A percentile compares a stretch with the other conserved stretches of the same genome.
These are phyloP conservation scores for Phycodurus eques DNA, from an alignment of 2,113 vertebrate species.

Conservation along the genomic window DNA sequence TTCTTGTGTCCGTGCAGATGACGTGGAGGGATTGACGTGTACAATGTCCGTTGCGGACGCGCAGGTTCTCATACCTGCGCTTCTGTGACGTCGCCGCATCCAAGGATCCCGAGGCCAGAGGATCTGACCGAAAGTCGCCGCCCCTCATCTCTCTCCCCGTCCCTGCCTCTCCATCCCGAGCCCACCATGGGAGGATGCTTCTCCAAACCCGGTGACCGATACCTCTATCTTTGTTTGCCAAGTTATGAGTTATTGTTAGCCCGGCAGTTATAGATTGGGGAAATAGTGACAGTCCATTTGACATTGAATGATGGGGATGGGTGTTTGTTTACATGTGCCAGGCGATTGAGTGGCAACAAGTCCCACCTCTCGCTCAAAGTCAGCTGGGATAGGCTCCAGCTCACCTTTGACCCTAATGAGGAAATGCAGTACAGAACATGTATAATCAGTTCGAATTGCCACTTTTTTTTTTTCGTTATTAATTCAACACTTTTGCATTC, in stretches of 20 bases:
- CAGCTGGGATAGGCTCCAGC: too few relatives aligned
- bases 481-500: too few relatives aligned
- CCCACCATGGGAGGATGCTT: conserved; percentile 96
- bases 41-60: conserved; percentile 69
- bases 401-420: too few relatives aligned
- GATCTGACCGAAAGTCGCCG: conserved; percentile 50
- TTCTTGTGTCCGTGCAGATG: conserved; percentile 40
- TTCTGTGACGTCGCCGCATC: conserved; percentile 52
- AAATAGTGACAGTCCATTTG: too few relatives aligned
- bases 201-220: conserved; percentile 90
- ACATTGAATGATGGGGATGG: too few relatives aligned
- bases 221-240: neutral
- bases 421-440: too few relatives aligned
- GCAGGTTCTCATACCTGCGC: conserved; percentile 56
- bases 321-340: too few relatives aligned
- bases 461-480: too few relatives aligned
- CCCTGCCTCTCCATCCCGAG: conserved; percentile 48
- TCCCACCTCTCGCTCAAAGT: too few relatives aligned
- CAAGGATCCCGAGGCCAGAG: conserved; percentile 39
- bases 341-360: too few relatives aligned
- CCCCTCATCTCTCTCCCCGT: conserved; percentile 33
- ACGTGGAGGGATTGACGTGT: conserved; percentile 68
- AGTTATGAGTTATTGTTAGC: neutral
- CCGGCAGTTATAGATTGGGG: too few relatives aligned
- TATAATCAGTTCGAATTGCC: too few relatives aligned